phyloP scores from a whole-genome alignment of 37 sponge, comb jelly and placozoan species.

The Haliclona indistincta region DNA sequence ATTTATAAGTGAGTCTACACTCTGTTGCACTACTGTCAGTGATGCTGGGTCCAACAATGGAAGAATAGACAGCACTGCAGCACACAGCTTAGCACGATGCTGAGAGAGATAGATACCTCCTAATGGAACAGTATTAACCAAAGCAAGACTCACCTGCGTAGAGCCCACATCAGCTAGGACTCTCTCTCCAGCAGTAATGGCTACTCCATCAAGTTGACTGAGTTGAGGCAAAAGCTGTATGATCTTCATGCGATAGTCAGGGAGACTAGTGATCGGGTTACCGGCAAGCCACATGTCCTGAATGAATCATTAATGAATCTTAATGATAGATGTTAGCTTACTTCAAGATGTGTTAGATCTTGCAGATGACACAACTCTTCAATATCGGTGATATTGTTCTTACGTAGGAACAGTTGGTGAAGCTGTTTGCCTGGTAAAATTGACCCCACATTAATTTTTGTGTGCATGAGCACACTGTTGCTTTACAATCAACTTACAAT shows the following conservation, averaged over 20 bases:
- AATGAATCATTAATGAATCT: not conserved
- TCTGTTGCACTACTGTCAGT: too few species aligned
- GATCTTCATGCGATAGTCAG: not conserved
- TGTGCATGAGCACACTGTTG: too few species aligned
- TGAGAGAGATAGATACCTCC: too few species aligned
- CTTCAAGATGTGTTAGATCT: not conserved
- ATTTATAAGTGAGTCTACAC: too few species aligned
- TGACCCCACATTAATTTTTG: too few species aligned
- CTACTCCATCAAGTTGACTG: not conserved
- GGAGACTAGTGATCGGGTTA: not conserved
- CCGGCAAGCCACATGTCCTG: conserved; percentile 1
- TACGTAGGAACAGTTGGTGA: not conserved
- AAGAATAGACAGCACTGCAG: too few species aligned
- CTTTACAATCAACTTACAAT: too few species aligned
- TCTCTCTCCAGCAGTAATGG: conserved; percentile 7
- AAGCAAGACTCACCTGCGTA: too few species aligned
- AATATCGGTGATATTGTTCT: not conserved
- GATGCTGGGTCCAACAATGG: too few species aligned
- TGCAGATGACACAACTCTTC: not conserved
- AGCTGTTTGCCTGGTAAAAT: not conserved
- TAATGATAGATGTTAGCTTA: not conserved
- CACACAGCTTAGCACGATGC: too few species aligned
- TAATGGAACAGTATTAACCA: too few species aligned
- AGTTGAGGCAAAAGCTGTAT: not conserved
- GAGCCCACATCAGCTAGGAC: too few species aligned